Evolutionary conservation across 2,113 vertebrate species (phyloP).

Genomic region (Oenanthe oenanthe): DNA sequence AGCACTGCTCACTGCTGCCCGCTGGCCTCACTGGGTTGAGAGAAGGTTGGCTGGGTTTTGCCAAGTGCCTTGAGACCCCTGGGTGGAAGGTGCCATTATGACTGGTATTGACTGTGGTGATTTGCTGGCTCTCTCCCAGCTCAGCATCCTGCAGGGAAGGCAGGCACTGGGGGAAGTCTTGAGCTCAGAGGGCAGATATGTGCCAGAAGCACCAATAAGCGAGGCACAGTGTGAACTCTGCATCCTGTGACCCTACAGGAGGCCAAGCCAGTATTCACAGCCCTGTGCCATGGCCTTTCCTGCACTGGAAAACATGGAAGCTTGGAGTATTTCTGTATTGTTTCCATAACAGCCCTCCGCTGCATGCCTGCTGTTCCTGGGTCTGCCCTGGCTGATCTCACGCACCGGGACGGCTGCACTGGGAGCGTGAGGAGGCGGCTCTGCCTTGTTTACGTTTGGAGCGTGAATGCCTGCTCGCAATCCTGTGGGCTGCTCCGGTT

Average conservation of each 20-base stretch:
- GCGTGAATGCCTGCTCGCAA: not conserved
- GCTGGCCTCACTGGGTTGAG: accelerated
- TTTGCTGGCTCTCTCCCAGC: not conserved
- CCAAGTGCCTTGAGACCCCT: not conserved
- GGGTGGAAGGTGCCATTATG: not conserved
- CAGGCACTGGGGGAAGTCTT: not conserved
- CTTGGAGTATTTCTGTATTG: not conserved
- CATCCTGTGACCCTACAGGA: not conserved
- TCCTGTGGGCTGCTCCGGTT: not conserved
- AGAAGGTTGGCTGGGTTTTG: not conserved
- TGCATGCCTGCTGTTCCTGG: not conserved
- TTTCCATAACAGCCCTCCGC: not conserved
- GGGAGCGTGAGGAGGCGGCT: accelerated
- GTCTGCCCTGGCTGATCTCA: not conserved
- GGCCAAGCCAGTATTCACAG: not conserved
- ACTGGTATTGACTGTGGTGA: accelerated
- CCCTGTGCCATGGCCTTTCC: not conserved
- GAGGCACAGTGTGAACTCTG: accelerated
- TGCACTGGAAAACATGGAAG: not conserved
- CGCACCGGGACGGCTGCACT: not conserved
- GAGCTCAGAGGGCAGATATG: not conserved
- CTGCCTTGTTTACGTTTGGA: constrained; percentile 12
- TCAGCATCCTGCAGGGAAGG: not conserved
- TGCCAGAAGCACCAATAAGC: not conserved
- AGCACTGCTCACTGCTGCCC: not conserved